phyloP scores from a whole-genome alignment of 2,888 invertebrate genomes.

The Silvanus unidentatus region DNA sequence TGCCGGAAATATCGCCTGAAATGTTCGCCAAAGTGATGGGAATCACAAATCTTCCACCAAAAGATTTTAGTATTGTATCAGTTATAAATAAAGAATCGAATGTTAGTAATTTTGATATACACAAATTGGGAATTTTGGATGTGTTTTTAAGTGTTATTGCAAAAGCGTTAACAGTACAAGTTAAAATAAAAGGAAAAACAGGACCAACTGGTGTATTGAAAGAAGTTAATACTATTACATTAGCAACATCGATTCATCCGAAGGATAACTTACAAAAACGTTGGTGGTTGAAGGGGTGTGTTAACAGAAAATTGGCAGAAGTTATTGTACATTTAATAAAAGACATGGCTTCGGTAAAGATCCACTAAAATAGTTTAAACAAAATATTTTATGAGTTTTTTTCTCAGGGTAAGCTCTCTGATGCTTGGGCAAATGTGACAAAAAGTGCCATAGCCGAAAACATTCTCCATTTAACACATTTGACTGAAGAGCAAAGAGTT shows the following conservation, averaged over 20 bases:
- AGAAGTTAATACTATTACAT: constrained; percentile 52
- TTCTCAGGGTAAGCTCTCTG: constrained; percentile 74
- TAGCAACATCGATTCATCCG: constrained; percentile 56
- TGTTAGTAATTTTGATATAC: constrained; percentile 50
- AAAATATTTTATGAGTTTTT: background rate
- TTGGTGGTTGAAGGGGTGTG: constrained; percentile 87
- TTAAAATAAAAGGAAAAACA: constrained; percentile 69
- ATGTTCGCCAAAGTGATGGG: constrained; percentile 72
- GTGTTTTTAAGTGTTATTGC: constrained; percentile 87
- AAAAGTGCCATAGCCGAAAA: constrained; percentile 84
- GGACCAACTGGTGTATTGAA: constrained; percentile 45
- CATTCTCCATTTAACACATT: constrained; percentile 74
- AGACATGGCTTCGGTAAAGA: constrained; percentile 84
- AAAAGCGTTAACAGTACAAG: constrained; percentile 84
- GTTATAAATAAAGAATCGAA: constrained; percentile 48
- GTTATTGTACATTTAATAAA: constrained; percentile 80
- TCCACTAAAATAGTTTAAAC: background rate
- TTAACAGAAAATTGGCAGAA: constrained; percentile 79
- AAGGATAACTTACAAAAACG: constrained; percentile 51
- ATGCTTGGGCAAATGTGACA: constrained; percentile 80
- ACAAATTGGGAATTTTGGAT: constrained; percentile 72
- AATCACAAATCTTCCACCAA: constrained; percentile 63
- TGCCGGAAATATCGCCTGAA: constrained; percentile 84
- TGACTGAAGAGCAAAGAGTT: constrained; percentile 68
- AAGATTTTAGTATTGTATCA: constrained; percentile 69